These are phyloP conservation scores for Melozone crissalis DNA, from an alignment of 2,113 vertebrate species.

Conservation along the genomic window DNA sequence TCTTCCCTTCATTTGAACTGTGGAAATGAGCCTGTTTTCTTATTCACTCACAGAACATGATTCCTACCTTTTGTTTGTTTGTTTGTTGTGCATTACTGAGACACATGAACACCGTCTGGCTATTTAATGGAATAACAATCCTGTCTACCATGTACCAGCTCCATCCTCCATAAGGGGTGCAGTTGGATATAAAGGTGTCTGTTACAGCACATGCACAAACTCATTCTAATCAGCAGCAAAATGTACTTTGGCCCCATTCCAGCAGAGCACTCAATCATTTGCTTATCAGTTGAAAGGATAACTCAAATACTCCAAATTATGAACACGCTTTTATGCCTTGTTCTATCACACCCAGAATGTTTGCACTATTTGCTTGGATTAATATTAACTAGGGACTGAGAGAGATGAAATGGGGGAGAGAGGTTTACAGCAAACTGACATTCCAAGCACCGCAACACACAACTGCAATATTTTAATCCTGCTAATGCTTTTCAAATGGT, in stretches of 20 bases:
- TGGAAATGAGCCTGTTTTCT: not conserved
- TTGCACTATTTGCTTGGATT: slow-evolving; percentile 18
- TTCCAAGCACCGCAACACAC: not conserved
- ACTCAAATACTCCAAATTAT: slow-evolving; percentile 32
- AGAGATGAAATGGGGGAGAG: not conserved
- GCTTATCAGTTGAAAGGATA: slow-evolving; percentile 27
- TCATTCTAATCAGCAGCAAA: not conserved
- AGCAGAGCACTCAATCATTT: slow-evolving; percentile 45
- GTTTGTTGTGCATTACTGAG: not conserved
- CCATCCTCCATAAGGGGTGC: not conserved
- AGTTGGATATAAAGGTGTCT: not conserved
- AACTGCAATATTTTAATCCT: not conserved
- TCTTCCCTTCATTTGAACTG: not conserved
- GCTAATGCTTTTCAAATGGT: slow-evolving; percentile 23
- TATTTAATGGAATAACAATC: not conserved
- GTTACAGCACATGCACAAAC: fast-evolving
- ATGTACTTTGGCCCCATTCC: not conserved
- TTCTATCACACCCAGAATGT: slow-evolving; percentile 28
- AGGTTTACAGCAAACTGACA: not conserved
- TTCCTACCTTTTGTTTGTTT: not conserved
- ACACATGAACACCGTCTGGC: not conserved
- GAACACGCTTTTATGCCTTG: not conserved
- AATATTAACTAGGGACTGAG: not conserved
- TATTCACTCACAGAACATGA: not conserved
- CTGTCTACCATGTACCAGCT: too few species aligned